Percentiles rank a stretch among this genome's conserved stretches.
These are phyloP conservation scores for Dolichotis patagonum DNA, from an alignment of 2,113 vertebrate genomes.

Conservation along the genomic window DNA sequence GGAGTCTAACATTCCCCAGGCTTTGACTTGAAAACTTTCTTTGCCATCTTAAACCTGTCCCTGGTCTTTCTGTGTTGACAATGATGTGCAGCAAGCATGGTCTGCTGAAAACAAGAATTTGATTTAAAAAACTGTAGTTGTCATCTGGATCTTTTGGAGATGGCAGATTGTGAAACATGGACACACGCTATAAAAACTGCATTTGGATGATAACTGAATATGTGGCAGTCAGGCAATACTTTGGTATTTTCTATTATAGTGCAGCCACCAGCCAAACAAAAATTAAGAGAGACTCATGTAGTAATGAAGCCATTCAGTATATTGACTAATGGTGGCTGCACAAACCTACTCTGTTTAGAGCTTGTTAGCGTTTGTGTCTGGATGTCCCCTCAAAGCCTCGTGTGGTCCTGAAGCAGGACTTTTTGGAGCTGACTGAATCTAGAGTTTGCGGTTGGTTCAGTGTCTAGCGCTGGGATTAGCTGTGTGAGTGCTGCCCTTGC, in stretches of 20 bases:
- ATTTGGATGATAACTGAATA: slow-evolving; percentile 12
- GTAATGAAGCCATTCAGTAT: not conserved
- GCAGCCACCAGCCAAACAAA: not conserved
- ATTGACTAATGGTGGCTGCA: not conserved
- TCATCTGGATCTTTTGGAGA: not conserved
- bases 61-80: not conserved
- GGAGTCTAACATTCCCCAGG: not conserved
- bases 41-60: not conserved
- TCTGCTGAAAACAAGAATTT: slow-evolving; percentile 47
- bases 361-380: no score
- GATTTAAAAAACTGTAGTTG: slow-evolving; percentile 26
- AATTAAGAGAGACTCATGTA: not conserved
- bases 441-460: not conserved
- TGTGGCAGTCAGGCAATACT: not conserved
- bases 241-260: not conserved
- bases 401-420: no score
- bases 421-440: no score
- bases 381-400: no score
- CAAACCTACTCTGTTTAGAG: not conserved
- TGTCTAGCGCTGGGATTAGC: not conserved
- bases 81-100: not conserved
- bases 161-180: slow-evolving; percentile 39
- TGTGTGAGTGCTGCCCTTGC: not conserved
- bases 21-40: not conserved
- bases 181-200: not conserved